A percentile compares a stretch with the other conserved stretches of the same genome.
phyloP scores from a whole-genome alignment of 1,140 invertebrate genomes.

The Aphis craccivora region DNA sequence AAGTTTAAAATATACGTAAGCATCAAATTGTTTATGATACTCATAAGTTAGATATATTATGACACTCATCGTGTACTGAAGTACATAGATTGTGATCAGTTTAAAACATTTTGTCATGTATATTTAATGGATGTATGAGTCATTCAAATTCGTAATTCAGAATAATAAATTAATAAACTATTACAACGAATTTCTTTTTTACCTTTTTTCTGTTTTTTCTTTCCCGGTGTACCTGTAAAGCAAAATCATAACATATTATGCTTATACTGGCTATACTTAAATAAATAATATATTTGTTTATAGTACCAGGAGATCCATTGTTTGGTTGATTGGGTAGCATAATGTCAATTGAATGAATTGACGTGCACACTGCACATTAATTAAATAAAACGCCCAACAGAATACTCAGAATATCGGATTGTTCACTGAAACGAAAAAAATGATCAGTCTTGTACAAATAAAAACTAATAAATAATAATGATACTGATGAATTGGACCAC shows the following conservation, averaged over 20 bases:
- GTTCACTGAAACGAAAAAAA: not conserved
- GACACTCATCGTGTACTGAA: not conserved
- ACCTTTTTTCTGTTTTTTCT: conserved; percentile 18
- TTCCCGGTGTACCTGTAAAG: not conserved
- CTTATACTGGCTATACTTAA: not conserved
- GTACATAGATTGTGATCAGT: no score
- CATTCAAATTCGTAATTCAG: not conserved
- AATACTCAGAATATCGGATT: not conserved
- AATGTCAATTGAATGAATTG: not conserved
- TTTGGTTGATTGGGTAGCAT: not conserved
- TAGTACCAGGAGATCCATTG: not conserved
- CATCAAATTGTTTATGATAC: not conserved
- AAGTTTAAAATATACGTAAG: not conserved
- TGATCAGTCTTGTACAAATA: not conserved
- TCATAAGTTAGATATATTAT: no score
- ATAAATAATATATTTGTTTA: conserved; percentile 7
- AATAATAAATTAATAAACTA: not conserved
- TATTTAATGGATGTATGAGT: not conserved
- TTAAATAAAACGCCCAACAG: not conserved
- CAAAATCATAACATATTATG: not conserved
- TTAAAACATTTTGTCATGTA: not conserved
- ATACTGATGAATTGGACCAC: no score
- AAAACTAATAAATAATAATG: not conserved
- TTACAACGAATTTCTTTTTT: not conserved
- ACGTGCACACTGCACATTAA: not conserved